Conservation (phyloP, 2,888 invertebrate genomes). For the Malthinus flaveolus region DNA sequence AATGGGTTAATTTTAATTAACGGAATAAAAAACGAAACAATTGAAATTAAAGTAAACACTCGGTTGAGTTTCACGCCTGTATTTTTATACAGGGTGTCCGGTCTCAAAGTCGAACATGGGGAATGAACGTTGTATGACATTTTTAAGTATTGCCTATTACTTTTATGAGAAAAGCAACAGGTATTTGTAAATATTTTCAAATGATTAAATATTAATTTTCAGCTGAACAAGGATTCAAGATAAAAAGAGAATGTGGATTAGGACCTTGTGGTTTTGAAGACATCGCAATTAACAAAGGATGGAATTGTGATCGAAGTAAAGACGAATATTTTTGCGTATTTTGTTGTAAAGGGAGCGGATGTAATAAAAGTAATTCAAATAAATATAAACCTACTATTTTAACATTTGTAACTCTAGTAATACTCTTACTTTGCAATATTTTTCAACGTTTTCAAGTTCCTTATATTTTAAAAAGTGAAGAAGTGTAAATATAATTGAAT, state of each 20-base stretch:
- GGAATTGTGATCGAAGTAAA: conserved; percentile 52
- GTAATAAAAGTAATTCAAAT: conserved; percentile 46
- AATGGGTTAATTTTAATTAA: too few species aligned
- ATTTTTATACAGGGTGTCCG: too few species aligned
- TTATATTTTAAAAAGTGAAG: conserved; percentile 14
- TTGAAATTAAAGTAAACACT: too few species aligned
- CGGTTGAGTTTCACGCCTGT: too few species aligned
- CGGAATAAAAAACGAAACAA: too few species aligned
- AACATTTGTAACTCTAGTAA: conserved; percentile 10
- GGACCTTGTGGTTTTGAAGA: conserved; percentile 55
- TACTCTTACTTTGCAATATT: conserved; percentile 27
- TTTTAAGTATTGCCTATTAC: too few species aligned
- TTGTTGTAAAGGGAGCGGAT: conserved; percentile 53
- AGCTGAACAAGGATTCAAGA: conserved; percentile 49
- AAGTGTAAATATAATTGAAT: too few species aligned
- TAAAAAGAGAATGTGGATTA: conserved; percentile 55
- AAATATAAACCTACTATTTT: conserved; percentile 11
- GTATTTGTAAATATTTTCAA: too few species aligned
- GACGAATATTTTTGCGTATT: conserved; percentile 53
- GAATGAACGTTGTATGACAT: too few species aligned
- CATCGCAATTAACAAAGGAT: conserved; percentile 47
- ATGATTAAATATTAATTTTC: conserved; percentile 35
- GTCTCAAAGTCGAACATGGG: too few species aligned
- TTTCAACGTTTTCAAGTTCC: conserved; percentile 34
- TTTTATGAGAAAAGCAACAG: too few species aligned